Evolutionary conservation across 2,113 vertebrate species (phyloP).

Genomic region (Balaenoptera acutorostrata): DNA sequence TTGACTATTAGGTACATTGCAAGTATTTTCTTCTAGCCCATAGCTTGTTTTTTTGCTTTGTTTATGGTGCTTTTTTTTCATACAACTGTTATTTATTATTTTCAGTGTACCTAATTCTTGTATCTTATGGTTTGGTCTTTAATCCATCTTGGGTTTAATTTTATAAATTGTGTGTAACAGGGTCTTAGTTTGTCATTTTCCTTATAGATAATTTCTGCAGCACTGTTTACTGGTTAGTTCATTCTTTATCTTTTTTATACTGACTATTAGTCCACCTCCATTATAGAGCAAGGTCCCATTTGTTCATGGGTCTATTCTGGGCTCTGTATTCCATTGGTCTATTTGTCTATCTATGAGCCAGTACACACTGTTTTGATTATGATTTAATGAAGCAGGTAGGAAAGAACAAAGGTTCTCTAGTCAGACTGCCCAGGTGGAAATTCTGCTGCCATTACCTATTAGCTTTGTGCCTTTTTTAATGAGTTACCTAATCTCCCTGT

Average conservation of each 20-base stretch:
- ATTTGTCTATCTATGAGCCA: not conserved
- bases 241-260: not conserved
- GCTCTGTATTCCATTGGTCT: not conserved
- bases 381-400: not conserved
- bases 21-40: not conserved
- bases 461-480: not conserved
- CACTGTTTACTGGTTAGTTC: not conserved
- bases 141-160: not conserved
- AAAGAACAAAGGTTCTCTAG: not conserved
- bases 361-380: not conserved
- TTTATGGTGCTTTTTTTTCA: not conserved
- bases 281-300: not conserved
- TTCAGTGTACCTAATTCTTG: not conserved
- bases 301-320: not conserved
- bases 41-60: not conserved
- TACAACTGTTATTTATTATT: not conserved
- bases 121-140: not conserved
- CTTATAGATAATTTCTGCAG: not conserved
- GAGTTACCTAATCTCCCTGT: not conserved
- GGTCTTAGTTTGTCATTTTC: not conserved
- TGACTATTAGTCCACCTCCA: not conserved
- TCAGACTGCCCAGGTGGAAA: not conserved
- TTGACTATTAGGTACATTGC: not conserved
- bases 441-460: not conserved
- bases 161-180: not conserved